A percentile compares a stretch with the other conserved stretches of the same genome.
phyloP scores from a whole-genome alignment of 2,888 invertebrate species.

The Scrobipalpa costella region DNA sequence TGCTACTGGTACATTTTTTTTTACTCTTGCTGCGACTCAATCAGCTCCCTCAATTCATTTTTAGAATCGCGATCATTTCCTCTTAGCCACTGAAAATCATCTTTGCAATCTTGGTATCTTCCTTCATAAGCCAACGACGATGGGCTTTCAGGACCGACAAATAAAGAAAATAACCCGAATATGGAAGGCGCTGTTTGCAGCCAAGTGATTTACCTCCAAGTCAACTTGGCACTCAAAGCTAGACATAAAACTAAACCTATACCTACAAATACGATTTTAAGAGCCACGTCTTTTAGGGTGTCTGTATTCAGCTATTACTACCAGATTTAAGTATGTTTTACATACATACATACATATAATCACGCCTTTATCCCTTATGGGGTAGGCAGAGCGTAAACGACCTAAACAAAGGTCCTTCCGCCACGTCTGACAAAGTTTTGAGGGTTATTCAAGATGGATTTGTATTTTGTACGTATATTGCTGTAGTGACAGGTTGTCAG shows the following conservation, averaged over 20 bases:
- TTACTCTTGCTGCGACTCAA: conserved; percentile 32
- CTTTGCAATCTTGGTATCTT: conserved; percentile 33
- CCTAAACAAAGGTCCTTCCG: too few species aligned
- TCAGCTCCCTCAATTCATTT: conserved; percentile 33
- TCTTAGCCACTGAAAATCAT: conserved; percentile 34
- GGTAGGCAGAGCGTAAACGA: too few species aligned
- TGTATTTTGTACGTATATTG: too few species aligned
- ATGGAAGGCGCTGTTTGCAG: conserved; percentile 31
- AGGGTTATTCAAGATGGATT: too few species aligned
- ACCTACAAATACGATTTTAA: conserved; percentile 33
- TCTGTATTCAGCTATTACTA: conserved; percentile 31
- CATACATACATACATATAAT: too few species aligned
- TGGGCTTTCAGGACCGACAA: conserved; percentile 37
- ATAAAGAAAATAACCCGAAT: conserved; percentile 30
- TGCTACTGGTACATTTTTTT: background rate
- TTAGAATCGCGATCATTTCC: conserved; percentile 32
- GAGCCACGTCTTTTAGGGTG: conserved; percentile 37
- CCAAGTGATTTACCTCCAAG: conserved; percentile 36
- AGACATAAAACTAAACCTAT: conserved; percentile 33
- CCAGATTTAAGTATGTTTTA: background rate
- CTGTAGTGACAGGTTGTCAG: too few species aligned
- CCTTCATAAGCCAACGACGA: conserved; percentile 38
- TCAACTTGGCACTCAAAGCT: conserved; percentile 30
- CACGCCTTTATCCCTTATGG: too few species aligned
- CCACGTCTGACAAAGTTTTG: too few species aligned